phyloP scores from a whole-genome alignment of 2,888 invertebrate species.

The Dasypogon diadema region DNA sequence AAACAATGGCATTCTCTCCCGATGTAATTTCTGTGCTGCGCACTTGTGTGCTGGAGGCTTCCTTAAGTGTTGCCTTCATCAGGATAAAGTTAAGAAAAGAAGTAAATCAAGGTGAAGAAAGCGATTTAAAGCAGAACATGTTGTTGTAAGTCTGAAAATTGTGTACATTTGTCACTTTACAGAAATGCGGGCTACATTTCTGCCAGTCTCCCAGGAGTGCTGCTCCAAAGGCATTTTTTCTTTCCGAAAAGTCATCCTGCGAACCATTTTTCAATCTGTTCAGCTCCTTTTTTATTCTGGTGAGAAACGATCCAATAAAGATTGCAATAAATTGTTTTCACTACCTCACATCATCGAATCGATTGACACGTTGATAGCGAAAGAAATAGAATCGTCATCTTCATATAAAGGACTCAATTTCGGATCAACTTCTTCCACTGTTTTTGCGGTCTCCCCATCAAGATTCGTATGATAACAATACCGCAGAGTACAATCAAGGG shows the following conservation, averaged over 20 bases:
- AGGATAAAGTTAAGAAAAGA: neutral
- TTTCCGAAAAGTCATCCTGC: slow-evolving; percentile 31
- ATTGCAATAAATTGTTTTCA: slow-evolving; percentile 48
- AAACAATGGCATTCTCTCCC: too few species aligned
- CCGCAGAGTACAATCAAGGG: slow-evolving; percentile 53
- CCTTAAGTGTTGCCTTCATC: too few species aligned
- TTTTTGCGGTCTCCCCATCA: slow-evolving; percentile 17
- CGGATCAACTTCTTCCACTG: slow-evolving; percentile 34
- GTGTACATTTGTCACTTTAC: slow-evolving; percentile 37
- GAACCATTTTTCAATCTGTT: slow-evolving; percentile 45
- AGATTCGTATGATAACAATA: slow-evolving; percentile 51
- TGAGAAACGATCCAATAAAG: slow-evolving; percentile 45
- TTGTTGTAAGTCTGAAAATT: slow-evolving; percentile 29
- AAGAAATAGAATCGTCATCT: slow-evolving; percentile 55
- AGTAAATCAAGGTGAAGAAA: slow-evolving; percentile 34
- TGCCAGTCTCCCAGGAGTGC: slow-evolving; percentile 22
- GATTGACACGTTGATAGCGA: slow-evolving; percentile 51
- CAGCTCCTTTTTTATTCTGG: slow-evolving; percentile 33
- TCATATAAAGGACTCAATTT: slow-evolving; percentile 53
- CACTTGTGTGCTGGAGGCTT: too few species aligned
- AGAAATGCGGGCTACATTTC: neutral
- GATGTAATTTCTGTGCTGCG: too few species aligned
- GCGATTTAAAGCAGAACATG: slow-evolving; percentile 26
- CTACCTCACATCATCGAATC: slow-evolving; percentile 45
- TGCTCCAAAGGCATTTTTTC: slow-evolving; percentile 30